phyloP scores from a whole-genome alignment of 2,888 invertebrate species.

The Orthosia incerta region DNA sequence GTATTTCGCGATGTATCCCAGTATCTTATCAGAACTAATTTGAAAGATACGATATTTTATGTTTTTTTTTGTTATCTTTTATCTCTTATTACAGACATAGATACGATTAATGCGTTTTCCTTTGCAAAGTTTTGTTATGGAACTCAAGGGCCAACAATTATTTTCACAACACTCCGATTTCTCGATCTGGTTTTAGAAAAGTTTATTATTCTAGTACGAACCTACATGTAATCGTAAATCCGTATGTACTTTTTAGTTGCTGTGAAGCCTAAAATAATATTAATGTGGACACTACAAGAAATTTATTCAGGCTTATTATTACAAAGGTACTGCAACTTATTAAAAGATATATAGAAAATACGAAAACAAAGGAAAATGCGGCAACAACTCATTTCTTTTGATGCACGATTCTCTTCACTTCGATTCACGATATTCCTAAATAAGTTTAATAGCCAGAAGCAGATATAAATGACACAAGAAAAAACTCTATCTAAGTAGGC shows the following conservation, averaged over 20 bases:
- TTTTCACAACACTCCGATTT: background rate
- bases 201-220: background rate
- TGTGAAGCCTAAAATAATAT: too few species aligned
- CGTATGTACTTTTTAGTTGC: background rate
- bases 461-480: background rate
- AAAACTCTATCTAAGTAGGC: background rate
- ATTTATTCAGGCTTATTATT: background rate
- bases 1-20: slow-evolving; percentile 9
- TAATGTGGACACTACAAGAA: background rate
- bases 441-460: background rate
- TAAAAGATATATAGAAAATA: too few species aligned
- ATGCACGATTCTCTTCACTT: background rate
- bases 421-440: background rate
- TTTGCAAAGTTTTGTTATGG: background rate
- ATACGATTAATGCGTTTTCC: background rate
- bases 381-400: background rate
- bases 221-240: background rate
- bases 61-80: slow-evolving; percentile 31
- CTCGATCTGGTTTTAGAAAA: background rate
- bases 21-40: slow-evolving; percentile 34
- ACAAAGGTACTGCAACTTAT: too few species aligned
- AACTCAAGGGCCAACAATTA: background rate
- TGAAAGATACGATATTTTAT: slow-evolving; percentile 22
- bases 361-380: background rate
- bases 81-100: slow-evolving; percentile 9